Conservation (phyloP, 1,140 invertebrate genomes). For the Tetraneura akinire region DNA sequence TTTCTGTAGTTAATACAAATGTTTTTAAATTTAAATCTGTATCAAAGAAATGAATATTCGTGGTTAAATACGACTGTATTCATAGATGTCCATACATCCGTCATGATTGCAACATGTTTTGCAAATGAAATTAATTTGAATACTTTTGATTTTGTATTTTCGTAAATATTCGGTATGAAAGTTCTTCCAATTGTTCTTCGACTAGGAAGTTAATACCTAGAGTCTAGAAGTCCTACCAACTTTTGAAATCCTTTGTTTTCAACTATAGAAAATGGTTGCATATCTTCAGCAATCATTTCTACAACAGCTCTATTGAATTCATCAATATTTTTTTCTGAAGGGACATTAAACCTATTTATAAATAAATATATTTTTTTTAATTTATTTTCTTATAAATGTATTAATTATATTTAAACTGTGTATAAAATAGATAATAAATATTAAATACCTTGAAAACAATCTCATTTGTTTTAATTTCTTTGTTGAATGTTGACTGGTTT, state of each 20-base stretch:
- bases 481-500: not conserved
- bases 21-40: too few species aligned
- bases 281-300: slow-evolving; percentile 28
- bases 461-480: slow-evolving; percentile 3
- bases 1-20: too few species aligned
- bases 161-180: not conserved
- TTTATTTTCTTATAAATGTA: not conserved
- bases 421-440: not conserved
- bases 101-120: not conserved
- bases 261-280: slow-evolving; percentile 15
- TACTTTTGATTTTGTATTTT: not conserved
- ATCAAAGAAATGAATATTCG: too few species aligned
- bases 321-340: not conserved
- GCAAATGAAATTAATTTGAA: not conserved
- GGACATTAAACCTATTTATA: not conserved
- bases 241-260: slow-evolving; percentile 4
- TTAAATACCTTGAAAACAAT: not conserved
- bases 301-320: not conserved
- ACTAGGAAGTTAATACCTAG: not conserved
- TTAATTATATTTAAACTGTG: not conserved
- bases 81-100: not conserved
- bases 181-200: not conserved
- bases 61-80: not conserved
- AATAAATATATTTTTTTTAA: not conserved
- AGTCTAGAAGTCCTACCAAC: not conserved